phyloP scores from a whole-genome alignment of 2,113 vertebrate genomes.

The Loxodonta africana region DNA sequence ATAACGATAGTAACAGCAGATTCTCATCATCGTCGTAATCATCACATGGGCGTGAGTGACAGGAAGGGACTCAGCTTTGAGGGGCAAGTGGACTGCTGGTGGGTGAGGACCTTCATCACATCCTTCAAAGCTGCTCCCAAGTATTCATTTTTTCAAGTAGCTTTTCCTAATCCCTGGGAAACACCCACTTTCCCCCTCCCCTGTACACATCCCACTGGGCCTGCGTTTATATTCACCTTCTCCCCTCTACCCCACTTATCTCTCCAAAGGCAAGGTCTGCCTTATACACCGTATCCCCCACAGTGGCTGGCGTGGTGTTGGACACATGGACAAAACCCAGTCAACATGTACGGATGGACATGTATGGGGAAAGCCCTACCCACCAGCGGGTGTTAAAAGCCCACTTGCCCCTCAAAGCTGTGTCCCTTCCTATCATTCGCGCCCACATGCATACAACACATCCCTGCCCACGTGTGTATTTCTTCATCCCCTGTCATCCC shows the following conservation, averaged over 20 bases:
- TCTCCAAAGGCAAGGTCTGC: not conserved
- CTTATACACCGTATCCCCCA: not conserved
- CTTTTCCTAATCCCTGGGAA: not conserved
- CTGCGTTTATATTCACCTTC: not conserved
- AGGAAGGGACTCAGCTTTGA: not conserved
- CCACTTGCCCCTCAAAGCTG: not conserved
- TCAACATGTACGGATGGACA: not conserved
- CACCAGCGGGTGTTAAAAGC: not conserved
- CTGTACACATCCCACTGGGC: rapidly evolving
- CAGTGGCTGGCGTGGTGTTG: not conserved
- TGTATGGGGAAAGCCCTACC: not conserved
- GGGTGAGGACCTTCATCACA: not conserved
- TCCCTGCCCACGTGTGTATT: not conserved
- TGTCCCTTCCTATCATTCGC: not conserved
- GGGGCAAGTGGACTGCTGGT: not conserved
- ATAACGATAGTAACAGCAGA: no score
- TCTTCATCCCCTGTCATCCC: not conserved
- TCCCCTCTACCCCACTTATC: not conserved
- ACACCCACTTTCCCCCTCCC: not conserved
- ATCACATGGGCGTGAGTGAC: not conserved
- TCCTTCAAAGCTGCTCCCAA: not conserved
- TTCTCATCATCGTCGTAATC: not conserved
- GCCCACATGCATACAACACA: not conserved
- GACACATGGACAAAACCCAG: not conserved
- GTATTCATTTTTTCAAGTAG: not conserved